Evolutionary conservation across 1,140 invertebrate species (phyloP).

Genomic region (Drosophila mayri): DNA sequence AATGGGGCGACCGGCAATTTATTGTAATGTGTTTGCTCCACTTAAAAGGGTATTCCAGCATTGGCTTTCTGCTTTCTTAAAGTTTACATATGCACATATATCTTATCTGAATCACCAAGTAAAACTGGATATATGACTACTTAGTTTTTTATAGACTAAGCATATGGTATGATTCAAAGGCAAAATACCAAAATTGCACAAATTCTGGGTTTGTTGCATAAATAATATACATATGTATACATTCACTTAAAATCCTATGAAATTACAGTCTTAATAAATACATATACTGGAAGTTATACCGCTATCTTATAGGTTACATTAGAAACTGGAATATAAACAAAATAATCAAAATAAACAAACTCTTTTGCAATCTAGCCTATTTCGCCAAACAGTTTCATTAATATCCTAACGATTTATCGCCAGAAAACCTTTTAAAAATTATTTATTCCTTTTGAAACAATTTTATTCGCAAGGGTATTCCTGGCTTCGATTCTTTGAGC

Average conservation of each 20-base stretch:
- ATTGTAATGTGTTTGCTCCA: slow-evolving; percentile 31
- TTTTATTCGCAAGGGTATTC: slow-evolving; percentile 6
- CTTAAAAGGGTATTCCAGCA: slow-evolving; percentile 35
- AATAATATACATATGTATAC: too few relatives aligned
- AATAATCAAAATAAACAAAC: neutral
- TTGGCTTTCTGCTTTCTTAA: neutral
- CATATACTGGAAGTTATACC: too few relatives aligned
- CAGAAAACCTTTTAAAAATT: neutral
- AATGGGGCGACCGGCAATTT: slow-evolving; percentile 4
- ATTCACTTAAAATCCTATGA: neutral
- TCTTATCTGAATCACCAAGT: neutral
- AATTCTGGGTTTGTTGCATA: neutral
- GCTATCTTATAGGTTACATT: too few relatives aligned
- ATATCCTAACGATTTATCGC: neutral
- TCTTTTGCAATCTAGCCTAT: neutral
- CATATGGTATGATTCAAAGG: slow-evolving; percentile 4
- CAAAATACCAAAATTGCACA: neutral
- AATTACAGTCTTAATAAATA: neutral
- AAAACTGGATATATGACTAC: neutral
- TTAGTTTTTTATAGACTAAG: neutral
- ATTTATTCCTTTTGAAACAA: too few relatives aligned
- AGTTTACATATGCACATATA: neutral
- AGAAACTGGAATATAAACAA: neutral
- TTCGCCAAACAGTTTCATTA: too few relatives aligned
- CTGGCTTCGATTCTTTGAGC: slow-evolving; percentile 8